These are phyloP conservation scores for Perca flavescens DNA, from an alignment of 2,113 vertebrate genomes.

Conservation along the genomic window DNA sequence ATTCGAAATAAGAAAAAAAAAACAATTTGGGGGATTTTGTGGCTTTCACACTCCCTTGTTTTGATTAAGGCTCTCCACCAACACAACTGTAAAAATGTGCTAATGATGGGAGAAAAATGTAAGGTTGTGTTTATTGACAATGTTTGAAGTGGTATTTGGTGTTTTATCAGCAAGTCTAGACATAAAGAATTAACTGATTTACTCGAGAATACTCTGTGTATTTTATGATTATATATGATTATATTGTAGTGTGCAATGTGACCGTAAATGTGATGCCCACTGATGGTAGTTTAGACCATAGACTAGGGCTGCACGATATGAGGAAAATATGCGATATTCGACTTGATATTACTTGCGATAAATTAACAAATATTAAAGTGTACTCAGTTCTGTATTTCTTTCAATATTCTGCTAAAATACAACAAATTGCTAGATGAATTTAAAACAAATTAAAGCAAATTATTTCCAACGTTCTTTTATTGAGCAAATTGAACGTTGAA, in stretches of 20 bases:
- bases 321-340: too few relatives aligned
- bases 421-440: too few relatives aligned
- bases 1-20: not conserved
- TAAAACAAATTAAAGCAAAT: too few relatives aligned
- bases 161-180: not conserved
- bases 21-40: not conserved
- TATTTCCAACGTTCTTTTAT: too few relatives aligned
- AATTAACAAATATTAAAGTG: too few relatives aligned
- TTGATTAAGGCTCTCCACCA: not conserved
- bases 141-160: not conserved
- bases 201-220: not conserved
- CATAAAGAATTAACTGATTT: not conserved
- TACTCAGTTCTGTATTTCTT: too few relatives aligned
- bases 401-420: too few relatives aligned
- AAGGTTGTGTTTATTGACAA: too few relatives aligned
- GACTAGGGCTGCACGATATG: too few relatives aligned
- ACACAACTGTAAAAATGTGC: not conserved
- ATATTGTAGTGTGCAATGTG: not conserved
- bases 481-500: too few relatives aligned
- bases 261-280: not conserved
- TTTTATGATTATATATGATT: not conserved
- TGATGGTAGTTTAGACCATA: not conserved
- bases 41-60: not conserved
- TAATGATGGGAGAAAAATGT: too few relatives aligned
- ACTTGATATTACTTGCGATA: too few relatives aligned